Percentiles rank a stretch among this genome's conserved stretches.
Evolutionary conservation across 2,113 vertebrate species (phyloP).

Genomic region (Alaudala cheleensis): DNA sequence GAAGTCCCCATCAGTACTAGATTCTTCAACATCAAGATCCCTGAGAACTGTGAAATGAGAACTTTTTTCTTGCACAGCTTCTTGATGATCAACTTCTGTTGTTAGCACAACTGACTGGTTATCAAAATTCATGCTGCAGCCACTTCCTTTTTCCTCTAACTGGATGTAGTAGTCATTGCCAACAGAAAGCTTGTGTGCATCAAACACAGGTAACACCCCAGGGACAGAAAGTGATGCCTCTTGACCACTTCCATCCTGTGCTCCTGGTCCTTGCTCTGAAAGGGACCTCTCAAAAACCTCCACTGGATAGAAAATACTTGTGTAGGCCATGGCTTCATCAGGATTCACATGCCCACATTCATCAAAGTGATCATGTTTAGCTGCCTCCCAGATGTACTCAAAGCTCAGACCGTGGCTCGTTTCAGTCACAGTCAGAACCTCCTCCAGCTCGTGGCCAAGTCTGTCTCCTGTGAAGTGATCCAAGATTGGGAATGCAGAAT

Average conservation of each 20-base stretch:
- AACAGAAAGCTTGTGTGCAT: conserved; percentile 88
- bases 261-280: conserved; percentile 72
- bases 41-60: conserved; percentile 77
- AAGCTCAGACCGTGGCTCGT: conserved; percentile 96
- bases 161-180: conserved; percentile 94
- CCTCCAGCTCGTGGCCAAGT: conserved; percentile 89
- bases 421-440: conserved; percentile 94
- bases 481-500: conserved; percentile 92
- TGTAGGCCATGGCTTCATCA: conserved; percentile 86
- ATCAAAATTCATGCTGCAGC: conserved; percentile 74
- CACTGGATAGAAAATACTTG: conserved; percentile 91
- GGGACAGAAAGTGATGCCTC: conserved; percentile 72
- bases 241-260: conserved; percentile 65
- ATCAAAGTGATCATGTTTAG: conserved; percentile 92
- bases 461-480: conserved; percentile 88
- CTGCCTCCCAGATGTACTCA: conserved; percentile 96
- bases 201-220: conserved; percentile 90
- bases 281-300: conserved; percentile 85
- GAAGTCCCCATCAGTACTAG: conserved; percentile 87
- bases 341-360: conserved; percentile 73
- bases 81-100: conserved; percentile 71
- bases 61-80: conserved; percentile 60
- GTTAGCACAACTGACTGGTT: conserved; percentile 64
- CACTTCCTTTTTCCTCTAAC: conserved; percentile 87
- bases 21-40: conserved; percentile 84